Conservation (phyloP, 2,113 vertebrate species). For the Micronycteris hirsuta region DNA sequence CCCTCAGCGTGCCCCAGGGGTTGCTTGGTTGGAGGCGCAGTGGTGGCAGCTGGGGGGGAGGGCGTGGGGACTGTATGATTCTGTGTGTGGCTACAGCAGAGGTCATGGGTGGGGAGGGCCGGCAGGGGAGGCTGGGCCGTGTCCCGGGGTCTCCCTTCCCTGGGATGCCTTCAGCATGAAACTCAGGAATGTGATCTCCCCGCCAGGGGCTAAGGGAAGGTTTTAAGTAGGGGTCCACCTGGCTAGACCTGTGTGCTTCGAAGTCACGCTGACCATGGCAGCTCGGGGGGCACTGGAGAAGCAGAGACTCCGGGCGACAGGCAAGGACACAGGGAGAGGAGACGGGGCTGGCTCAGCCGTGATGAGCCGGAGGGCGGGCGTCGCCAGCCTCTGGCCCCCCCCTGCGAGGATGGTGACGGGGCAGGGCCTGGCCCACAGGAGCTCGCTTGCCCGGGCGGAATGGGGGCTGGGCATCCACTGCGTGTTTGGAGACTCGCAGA, state of each 20-base stretch:
- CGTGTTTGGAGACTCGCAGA: not conserved
- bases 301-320: accelerated
- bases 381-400: accelerated
- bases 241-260: not conserved
- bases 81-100: not conserved
- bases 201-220: not conserved
- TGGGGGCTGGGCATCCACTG: not conserved
- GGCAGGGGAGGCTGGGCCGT: too few relatives aligned
- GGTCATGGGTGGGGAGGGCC: accelerated
- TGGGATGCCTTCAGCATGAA: not conserved
- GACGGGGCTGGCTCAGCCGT: accelerated
- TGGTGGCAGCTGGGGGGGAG: not conserved
- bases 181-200: not conserved
- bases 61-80: too few relatives aligned
- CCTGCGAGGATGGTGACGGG: accelerated
- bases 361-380: not conserved
- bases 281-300: accelerated
- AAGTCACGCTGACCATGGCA: accelerated
- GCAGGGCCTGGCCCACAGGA: not conserved
- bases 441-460: accelerated
- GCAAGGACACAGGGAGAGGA: accelerated
- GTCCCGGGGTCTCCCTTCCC: not conserved
- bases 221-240: not conserved
- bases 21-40: accelerated
- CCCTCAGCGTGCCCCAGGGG: accelerated